These are phyloP conservation scores for Tenualosa ilisha DNA, from an alignment of 2,797 vertebrate genomes.

Conservation along the genomic window DNA sequence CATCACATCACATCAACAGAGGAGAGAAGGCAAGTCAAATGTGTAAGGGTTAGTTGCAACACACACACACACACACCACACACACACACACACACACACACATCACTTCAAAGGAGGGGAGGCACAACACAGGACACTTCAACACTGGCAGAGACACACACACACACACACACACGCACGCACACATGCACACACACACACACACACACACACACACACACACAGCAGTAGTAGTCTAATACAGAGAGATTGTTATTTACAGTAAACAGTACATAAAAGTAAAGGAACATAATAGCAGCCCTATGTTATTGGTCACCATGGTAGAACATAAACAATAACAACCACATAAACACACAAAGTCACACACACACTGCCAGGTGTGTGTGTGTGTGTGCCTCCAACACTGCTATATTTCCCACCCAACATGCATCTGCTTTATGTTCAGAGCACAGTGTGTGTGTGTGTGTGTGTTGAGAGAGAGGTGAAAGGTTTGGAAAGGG, in stretches of 20 bases:
- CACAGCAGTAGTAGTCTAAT: not conserved
- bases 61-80: constrained; percentile 15
- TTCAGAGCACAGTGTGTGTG: constrained; percentile 27
- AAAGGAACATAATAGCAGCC: not conserved
- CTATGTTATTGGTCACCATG: not conserved
- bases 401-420: constrained; percentile 32
- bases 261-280: not conserved
- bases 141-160: not conserved
- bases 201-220: not conserved
- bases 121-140: not conserved
- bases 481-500: no score
- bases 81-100: constrained; percentile 1
- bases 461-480: no score
- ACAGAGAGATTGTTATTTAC: not conserved
- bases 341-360: not conserved
- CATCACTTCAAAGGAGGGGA: no score
- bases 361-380: constrained; percentile 1
- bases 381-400: constrained; percentile 51
- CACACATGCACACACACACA: not conserved
- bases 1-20: no score
- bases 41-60: not conserved
- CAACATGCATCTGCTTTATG: no score
- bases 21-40: no score
- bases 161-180: not conserved
- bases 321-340: constrained; percentile 17